Percentiles rank a stretch among this genome's conserved stretches.
Conservation (phyloP, 2,888 invertebrate genomes). For the Diplazon laetatorius region DNA sequence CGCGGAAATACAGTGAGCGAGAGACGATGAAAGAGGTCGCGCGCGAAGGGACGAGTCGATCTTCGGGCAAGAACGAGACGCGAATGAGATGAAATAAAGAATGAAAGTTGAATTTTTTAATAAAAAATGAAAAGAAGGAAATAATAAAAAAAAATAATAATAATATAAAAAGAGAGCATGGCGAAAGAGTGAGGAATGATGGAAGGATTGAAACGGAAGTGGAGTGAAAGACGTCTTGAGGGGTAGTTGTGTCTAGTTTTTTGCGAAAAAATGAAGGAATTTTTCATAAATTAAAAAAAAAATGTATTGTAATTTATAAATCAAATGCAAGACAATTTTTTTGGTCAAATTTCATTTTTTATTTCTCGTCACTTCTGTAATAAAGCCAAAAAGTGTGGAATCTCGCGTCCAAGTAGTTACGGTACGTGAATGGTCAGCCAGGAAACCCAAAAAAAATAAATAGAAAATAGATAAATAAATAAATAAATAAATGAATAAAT, state of each 20-base stretch:
- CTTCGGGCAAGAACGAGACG: slow-evolving; percentile 63
- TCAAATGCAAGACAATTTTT: too few species aligned
- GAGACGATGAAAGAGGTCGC: slow-evolving; percentile 52
- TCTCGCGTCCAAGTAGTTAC: not conserved
- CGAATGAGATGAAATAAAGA: too few species aligned
- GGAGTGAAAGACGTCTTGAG: slow-evolving; percentile 50
- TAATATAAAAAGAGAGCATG: slow-evolving; percentile 22
- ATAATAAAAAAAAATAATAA: slow-evolving; percentile 14
- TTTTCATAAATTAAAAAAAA: too few species aligned
- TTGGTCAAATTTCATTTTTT: too few species aligned
- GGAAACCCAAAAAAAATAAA: not conserved
- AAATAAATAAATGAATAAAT: too few species aligned
- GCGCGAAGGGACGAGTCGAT: slow-evolving; percentile 60
- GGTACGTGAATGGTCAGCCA: not conserved
- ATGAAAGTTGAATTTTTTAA: too few species aligned
- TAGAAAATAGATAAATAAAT: not conserved
- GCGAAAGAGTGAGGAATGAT: slow-evolving; percentile 26
- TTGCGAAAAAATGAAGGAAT: too few species aligned
- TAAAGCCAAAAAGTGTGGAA: too few species aligned
- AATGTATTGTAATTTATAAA: too few species aligned
- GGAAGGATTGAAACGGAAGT: slow-evolving; percentile 40
- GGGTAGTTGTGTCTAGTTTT: too few species aligned
- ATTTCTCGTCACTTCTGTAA: too few species aligned
- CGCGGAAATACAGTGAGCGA: slow-evolving; percentile 40
- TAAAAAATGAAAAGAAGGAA: slow-evolving; percentile 28